Conservation (phyloP, 1,140 invertebrate genomes). For the Drosophila sechellia region DNA sequence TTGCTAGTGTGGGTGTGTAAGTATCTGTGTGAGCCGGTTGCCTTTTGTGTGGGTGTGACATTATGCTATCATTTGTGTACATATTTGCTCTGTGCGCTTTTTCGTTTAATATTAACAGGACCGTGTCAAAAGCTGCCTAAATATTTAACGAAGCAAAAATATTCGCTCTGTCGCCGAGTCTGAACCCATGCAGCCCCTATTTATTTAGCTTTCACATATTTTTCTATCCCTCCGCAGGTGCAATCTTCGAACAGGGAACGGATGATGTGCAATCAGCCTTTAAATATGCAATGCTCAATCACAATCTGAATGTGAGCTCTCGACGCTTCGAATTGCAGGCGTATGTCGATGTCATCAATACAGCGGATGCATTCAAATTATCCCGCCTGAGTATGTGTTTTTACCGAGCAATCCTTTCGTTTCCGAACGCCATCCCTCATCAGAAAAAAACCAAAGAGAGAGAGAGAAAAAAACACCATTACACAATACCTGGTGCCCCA, state of each 20-base stretch:
- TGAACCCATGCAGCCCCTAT: conserved; percentile 4
- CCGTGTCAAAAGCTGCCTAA: conserved; percentile 79
- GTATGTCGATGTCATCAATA: conserved; percentile 96
- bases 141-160: conserved; percentile 82
- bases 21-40: conserved; percentile 18
- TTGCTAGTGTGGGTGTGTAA: conserved; percentile 8
- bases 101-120: conserved; percentile 80
- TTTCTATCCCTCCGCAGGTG: conserved; percentile 87
- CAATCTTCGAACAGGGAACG: conserved; percentile 94
- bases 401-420: neutral
- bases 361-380: conserved; percentile 95
- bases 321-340: conserved; percentile 92
- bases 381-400: conserved; percentile 93
- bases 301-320: conserved; percentile 91
- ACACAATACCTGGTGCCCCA: conserved; percentile 53
- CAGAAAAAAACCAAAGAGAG: neutral
- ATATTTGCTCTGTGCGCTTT: conserved; percentile 74
- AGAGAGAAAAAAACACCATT: conserved; percentile 27
- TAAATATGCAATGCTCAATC: conserved; percentile 92
- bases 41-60: conserved; percentile 31
- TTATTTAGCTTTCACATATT: conserved; percentile 2
- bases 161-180: conserved; percentile 17
- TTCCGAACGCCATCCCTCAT: neutral
- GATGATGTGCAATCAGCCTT: conserved; percentile 95
- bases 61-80: conserved; percentile 79